These are phyloP conservation scores for Beris morrisii DNA, from an alignment of 2,888 invertebrate species.

Conservation along the genomic window DNA sequence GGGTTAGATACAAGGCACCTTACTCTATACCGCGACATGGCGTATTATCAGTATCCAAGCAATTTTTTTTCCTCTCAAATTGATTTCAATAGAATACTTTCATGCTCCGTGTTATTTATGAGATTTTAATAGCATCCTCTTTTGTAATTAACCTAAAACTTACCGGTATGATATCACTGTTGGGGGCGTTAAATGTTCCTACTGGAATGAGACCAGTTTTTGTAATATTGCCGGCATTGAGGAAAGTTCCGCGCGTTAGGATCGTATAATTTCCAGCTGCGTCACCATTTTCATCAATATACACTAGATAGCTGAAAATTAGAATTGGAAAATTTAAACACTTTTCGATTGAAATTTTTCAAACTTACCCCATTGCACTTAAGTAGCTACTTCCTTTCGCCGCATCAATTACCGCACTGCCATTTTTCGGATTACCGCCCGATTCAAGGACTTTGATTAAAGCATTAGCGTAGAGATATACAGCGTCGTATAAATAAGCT, in stretches of 20 bases:
- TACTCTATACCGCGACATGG: too few species aligned
- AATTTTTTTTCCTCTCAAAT: too few species aligned
- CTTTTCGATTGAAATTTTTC: constrained; percentile 15
- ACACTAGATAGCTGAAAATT: constrained; percentile 77
- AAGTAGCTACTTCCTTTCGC: constrained; percentile 78
- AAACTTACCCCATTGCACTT: constrained; percentile 80
- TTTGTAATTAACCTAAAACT: constrained; percentile 51
- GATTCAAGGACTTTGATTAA: constrained; percentile 69
- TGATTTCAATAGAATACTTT: neutral
- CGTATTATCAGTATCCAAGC: too few species aligned
- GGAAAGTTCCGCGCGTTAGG: constrained; percentile 62
- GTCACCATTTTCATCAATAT: constrained; percentile 90
- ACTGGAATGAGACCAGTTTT: constrained; percentile 77
- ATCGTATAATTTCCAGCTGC: constrained; percentile 93
- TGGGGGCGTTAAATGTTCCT: constrained; percentile 67
- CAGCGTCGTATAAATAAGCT: constrained; percentile 91
- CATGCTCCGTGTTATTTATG: neutral
- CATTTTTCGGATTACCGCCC: constrained; percentile 74
- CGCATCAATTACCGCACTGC: constrained; percentile 75
- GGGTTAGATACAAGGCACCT: neutral
- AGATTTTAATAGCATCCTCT: neutral
- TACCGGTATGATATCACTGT: constrained; percentile 72
- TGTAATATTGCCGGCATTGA: constrained; percentile 49
- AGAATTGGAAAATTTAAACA: neutral
- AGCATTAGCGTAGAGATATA: constrained; percentile 86